phyloP scores from a whole-genome alignment of 2,888 invertebrate species.

The Lamellibrachia columna region DNA sequence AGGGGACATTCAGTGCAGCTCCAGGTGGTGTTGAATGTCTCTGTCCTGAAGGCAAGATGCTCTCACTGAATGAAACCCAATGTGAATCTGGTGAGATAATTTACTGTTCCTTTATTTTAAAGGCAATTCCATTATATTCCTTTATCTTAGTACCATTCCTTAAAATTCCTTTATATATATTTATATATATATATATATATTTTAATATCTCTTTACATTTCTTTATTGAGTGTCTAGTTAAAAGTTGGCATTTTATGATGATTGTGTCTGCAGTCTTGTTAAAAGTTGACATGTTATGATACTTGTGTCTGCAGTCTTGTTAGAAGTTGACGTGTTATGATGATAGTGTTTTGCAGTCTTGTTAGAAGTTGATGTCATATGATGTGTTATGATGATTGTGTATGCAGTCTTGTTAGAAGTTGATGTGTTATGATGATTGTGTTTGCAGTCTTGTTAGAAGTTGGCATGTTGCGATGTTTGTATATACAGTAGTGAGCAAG shows the following conservation, averaged over 20 bases:
- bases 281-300: background rate
- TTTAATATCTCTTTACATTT: too few relatives aligned
- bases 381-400: background rate
- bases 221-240: background rate
- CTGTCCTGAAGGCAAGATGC: background rate
- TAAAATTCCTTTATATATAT: too few relatives aligned
- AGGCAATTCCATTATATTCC: background rate
- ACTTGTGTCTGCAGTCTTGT: background rate
- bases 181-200: too few relatives aligned
- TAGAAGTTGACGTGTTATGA: too few relatives aligned
- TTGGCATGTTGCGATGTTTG: background rate
- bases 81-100: background rate
- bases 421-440: background rate
- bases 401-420: background rate
- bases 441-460: background rate
- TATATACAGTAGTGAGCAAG: background rate
- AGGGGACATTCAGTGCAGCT: background rate
- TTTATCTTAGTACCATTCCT: too few relatives aligned
- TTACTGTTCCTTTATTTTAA: background rate
- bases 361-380: background rate
- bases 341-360: too few relatives aligned
- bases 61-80: background rate
- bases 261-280: background rate
- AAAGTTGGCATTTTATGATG: background rate
- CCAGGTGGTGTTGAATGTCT: background rate